Evolutionary conservation across 2,888 invertebrate species (phyloP).

Genomic region (Magallana nippona): DNA sequence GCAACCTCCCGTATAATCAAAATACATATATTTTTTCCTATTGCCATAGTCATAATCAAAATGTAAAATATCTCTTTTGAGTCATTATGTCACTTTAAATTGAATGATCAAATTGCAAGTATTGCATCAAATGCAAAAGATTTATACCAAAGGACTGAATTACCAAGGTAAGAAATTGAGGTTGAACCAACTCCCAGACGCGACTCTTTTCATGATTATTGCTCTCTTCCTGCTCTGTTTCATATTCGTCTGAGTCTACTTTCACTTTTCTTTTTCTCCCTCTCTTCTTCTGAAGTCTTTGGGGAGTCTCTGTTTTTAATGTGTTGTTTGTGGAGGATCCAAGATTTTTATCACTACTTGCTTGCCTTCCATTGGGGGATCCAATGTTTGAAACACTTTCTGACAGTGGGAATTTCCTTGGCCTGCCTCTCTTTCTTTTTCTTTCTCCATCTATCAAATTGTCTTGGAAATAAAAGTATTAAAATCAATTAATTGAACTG

Average conservation of each 20-base stretch:
- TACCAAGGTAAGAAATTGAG: conserved; percentile 12
- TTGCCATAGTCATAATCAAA: too few relatives aligned
- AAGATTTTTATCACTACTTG: background rate
- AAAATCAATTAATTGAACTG: too few relatives aligned
- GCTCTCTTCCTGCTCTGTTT: background rate
- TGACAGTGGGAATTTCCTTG: background rate
- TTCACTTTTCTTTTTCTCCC: conserved; percentile 21
- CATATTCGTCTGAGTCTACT: background rate
- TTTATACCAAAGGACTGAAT: background rate
- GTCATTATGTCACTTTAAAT: too few relatives aligned
- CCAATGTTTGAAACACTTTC: background rate
- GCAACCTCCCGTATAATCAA: too few relatives aligned
- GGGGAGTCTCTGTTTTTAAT: background rate
- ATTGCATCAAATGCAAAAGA: background rate
- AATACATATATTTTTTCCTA: too few relatives aligned
- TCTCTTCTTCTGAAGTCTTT: background rate
- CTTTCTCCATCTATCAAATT: background rate
- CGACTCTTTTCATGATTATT: background rate
- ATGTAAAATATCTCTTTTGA: too few relatives aligned
- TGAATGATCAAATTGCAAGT: too few relatives aligned
- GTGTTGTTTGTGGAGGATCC: background rate
- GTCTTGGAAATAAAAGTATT: background rate
- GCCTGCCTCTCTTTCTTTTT: conserved; percentile 16
- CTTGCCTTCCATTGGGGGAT: background rate
- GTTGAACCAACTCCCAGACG: conserved; percentile 4